These are phyloP conservation scores for Cottoperca gobio DNA, from an alignment of 2,797 vertebrate species.

Conservation along the genomic window DNA sequence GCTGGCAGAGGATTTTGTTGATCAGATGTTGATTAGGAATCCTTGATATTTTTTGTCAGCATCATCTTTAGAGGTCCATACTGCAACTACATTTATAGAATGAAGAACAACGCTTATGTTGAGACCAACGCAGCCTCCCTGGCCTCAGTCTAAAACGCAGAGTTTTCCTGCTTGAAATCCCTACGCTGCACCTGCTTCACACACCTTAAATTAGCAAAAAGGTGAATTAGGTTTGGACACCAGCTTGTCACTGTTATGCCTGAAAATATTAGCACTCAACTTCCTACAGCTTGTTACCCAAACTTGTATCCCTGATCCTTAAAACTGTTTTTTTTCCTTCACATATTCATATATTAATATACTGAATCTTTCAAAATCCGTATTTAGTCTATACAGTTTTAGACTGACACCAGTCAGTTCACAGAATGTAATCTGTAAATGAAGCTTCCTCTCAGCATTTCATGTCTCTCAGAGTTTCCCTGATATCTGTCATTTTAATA, in stretches of 20 bases:
- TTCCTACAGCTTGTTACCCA: background rate
- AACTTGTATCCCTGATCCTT: background rate
- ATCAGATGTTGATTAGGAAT: background rate
- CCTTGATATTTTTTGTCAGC: background rate
- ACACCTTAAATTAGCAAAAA: background rate
- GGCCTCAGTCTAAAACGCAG: background rate
- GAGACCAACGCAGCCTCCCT: background rate
- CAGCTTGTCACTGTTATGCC: background rate
- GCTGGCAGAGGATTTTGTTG: background rate
- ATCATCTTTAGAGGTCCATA: background rate
- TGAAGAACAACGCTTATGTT: background rate
- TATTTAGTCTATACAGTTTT: background rate
- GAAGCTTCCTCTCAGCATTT: background rate
- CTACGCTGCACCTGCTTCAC: background rate
- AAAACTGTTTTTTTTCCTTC: background rate
- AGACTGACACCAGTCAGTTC: background rate
- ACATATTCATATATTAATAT: no score
- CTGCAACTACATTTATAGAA: background rate
- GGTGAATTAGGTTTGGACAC: background rate
- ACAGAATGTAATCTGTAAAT: background rate
- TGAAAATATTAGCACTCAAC: background rate
- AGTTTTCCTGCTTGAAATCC: background rate
- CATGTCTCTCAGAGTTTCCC: background rate
- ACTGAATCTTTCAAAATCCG: no score
- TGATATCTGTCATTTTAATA: background rate